Evolutionary conservation across 2,888 invertebrate genomes (phyloP).

Genomic region (Drosophila falleni): DNA sequence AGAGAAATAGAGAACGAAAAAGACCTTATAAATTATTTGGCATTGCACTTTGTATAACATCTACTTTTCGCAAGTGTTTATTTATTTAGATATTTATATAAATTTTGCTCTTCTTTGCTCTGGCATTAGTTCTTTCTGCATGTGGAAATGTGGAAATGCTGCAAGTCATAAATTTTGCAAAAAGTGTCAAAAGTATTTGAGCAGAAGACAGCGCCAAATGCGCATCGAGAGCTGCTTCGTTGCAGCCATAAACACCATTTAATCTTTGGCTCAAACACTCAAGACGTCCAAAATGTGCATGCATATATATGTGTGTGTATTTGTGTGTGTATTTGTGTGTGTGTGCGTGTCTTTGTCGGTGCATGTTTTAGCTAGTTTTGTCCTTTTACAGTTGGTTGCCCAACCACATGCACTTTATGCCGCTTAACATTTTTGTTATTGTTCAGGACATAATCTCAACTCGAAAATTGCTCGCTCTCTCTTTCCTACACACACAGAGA

Average conservation of each 20-base stretch:
- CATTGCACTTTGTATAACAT: conserved; percentile 7
- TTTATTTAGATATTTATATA: conserved; percentile 12
- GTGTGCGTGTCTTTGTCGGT: conserved; percentile 10
- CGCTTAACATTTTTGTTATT: conserved; percentile 60
- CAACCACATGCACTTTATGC: conserved; percentile 41
- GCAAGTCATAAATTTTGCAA: conserved; percentile 67
- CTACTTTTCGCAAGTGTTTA: background rate
- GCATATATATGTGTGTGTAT: background rate
- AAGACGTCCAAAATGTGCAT: conserved; percentile 44
- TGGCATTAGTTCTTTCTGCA: conserved; percentile 13
- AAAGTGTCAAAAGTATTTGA: conserved; percentile 76
- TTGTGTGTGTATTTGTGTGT: conserved; percentile 4
- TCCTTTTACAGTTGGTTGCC: conserved; percentile 31
- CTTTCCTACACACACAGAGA: conserved; percentile 3
- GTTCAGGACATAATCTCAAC: conserved; percentile 51
- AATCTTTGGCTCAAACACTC: conserved; percentile 79
- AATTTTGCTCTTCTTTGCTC: background rate
- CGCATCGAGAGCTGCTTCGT: conserved; percentile 35
- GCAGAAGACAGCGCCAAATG: conserved; percentile 38
- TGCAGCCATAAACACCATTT: conserved; percentile 78
- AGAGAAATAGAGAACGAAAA: background rate
- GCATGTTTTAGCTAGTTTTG: conserved; percentile 31
- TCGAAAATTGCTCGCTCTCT: conserved; percentile 20
- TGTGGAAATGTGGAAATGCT: conserved; percentile 25
- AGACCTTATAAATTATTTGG: conserved; percentile 5